phyloP scores from a whole-genome alignment of 2,797 vertebrate species.

The Lagorchestes hirsutus region DNA sequence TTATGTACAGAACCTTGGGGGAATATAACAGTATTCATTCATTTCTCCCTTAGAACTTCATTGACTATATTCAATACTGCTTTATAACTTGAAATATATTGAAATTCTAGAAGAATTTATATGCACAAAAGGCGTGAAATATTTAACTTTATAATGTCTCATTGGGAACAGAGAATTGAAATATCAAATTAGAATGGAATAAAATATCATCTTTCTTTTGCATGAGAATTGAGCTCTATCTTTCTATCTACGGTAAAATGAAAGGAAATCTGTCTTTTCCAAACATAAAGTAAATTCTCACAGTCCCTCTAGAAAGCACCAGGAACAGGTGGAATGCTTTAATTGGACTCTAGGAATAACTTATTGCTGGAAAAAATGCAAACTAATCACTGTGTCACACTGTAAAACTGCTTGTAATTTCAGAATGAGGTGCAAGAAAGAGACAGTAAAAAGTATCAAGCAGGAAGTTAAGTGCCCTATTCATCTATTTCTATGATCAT shows the following conservation, averaged over 20 bases:
- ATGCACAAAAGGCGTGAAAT: not conserved
- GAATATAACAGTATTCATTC: not conserved
- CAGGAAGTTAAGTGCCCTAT: not conserved
- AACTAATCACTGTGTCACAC: not conserved
- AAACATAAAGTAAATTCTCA: not conserved
- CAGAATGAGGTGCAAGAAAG: not conserved
- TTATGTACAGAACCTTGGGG: constrained; percentile 7
- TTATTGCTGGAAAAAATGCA: constrained; percentile 32
- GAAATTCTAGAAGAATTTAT: not conserved
- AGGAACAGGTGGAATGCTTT: constrained; percentile 14
- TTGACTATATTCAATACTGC: not conserved
- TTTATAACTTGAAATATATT: not conserved
- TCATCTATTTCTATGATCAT: not conserved
- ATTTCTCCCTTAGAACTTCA: not conserved
- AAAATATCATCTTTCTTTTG: not conserved
- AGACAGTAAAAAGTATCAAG: constrained; percentile 14
- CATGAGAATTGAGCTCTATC: constrained; percentile 4
- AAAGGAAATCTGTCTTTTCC: constrained; percentile 14
- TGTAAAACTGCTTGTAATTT: not conserved
- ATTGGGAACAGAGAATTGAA: not conserved
- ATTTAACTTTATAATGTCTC: not conserved
- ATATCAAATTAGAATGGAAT: not conserved
- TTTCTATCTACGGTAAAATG: not conserved
- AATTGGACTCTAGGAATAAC: constrained; percentile 28
- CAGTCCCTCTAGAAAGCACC: constrained; percentile 28